Percentiles rank a stretch among this genome's conserved stretches.
These are phyloP conservation scores for Holacanthella duospinosa DNA, from an alignment of 2,888 invertebrate species.

Conservation along the genomic window DNA sequence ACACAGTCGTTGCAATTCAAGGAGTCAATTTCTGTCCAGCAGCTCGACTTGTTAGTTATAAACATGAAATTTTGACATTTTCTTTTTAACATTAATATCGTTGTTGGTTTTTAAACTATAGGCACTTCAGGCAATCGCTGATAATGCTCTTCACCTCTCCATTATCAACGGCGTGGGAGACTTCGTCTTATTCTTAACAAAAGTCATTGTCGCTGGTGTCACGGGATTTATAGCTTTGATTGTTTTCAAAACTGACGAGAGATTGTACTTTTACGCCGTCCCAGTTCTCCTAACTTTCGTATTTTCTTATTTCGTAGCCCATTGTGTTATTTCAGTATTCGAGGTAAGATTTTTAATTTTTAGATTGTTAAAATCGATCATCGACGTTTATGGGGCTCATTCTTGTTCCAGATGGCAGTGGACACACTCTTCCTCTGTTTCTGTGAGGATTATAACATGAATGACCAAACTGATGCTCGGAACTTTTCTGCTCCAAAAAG, in stretches of 20 bases:
- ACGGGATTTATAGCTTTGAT: slow-evolving; percentile 69
- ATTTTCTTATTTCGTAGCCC: slow-evolving; percentile 83
- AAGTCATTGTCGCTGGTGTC: slow-evolving; percentile 65
- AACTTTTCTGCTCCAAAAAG: slow-evolving; percentile 27
- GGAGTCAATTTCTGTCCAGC: slow-evolving; percentile 83
- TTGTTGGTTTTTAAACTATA: slow-evolving; percentile 41
- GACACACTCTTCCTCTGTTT: slow-evolving; percentile 88
- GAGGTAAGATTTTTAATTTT: slow-evolving; percentile 75
- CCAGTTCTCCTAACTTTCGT: slow-evolving; percentile 74
- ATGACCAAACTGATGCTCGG: slow-evolving; percentile 46
- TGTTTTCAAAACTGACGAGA: slow-evolving; percentile 59
- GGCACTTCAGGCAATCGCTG: slow-evolving; percentile 76
- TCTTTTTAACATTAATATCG: not conserved
- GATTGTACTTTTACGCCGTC: slow-evolving; percentile 70
- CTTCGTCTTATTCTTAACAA: slow-evolving; percentile 80
- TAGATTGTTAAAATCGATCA: not conserved
- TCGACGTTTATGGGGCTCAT: not conserved
- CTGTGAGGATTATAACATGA: slow-evolving; percentile 79
- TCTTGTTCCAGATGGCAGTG: slow-evolving; percentile 66
- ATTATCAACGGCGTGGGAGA: slow-evolving; percentile 88
- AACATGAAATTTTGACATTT: not conserved
- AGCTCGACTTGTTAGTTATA: slow-evolving; percentile 62
- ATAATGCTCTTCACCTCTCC: slow-evolving; percentile 74
- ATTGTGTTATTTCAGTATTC: slow-evolving; percentile 82
- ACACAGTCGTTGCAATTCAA: slow-evolving; percentile 85